phyloP scores from a whole-genome alignment of 2,113 vertebrate genomes.

The Neofelis nebulosa region DNA sequence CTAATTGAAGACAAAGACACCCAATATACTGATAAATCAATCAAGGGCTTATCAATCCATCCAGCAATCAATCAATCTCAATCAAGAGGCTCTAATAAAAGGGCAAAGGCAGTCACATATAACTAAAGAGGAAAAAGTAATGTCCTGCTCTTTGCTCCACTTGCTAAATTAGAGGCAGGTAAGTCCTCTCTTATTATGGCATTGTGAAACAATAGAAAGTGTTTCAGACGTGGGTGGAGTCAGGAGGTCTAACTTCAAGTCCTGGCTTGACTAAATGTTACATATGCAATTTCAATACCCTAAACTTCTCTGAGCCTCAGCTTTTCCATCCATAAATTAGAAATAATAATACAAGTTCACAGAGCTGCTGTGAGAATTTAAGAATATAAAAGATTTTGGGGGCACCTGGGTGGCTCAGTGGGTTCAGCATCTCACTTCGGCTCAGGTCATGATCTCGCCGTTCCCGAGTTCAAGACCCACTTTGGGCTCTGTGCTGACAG shows the following conservation, averaged over 20 bases:
- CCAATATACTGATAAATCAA: neutral
- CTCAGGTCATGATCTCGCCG: too few species aligned
- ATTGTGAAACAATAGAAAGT: neutral
- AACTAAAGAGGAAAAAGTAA: neutral
- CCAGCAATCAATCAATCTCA: neutral
- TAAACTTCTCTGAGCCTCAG: neutral
- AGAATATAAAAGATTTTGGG: neutral
- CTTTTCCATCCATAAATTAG: neutral
- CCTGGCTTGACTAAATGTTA: neutral
- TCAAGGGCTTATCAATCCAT: conserved; percentile 15
- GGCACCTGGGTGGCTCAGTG: too few species aligned
- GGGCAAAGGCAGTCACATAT: neutral
- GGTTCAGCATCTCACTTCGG: too few species aligned
- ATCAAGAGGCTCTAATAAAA: neutral
- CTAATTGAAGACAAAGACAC: neutral
- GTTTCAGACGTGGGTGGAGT: neutral
- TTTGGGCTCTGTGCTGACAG: too few species aligned
- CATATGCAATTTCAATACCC: neutral
- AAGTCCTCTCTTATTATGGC: neutral
- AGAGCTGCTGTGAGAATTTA: neutral
- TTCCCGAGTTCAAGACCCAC: too few species aligned
- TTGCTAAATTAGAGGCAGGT: neutral
- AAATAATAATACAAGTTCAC: conserved; percentile 11
- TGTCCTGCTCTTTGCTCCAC: neutral
- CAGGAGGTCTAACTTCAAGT: neutral